Evolutionary conservation across 2,797 vertebrate species (phyloP).

Genomic region (Gymnocypris eckloni): DNA sequence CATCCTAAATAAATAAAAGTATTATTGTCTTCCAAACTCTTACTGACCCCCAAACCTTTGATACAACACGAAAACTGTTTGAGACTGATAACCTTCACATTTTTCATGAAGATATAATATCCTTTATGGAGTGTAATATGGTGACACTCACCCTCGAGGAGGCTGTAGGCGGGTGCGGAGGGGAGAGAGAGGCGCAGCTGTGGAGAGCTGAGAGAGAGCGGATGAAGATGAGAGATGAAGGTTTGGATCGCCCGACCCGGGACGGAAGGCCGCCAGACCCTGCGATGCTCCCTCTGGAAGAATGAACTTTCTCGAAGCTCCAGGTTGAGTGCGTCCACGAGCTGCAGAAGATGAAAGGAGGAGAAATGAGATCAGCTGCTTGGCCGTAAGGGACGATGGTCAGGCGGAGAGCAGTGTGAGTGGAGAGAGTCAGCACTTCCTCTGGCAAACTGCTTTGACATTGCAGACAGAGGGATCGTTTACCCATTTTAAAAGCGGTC

Average conservation of each 20-base stretch:
- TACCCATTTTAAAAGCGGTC: slow-evolving; percentile 44
- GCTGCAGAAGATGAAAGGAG: slow-evolving; percentile 73
- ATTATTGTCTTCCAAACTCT: background rate
- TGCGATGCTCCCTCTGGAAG: slow-evolving; percentile 92
- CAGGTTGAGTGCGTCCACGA: slow-evolving; percentile 94
- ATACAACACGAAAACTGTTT: background rate
- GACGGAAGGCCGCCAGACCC: slow-evolving; percentile 95
- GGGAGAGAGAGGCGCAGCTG: slow-evolving; percentile 92
- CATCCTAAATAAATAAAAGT: background rate
- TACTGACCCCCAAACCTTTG: background rate
- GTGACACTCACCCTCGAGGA: slow-evolving; percentile 86
- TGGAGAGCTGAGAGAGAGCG: slow-evolving; percentile 94
- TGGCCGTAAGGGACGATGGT: slow-evolving; percentile 59
- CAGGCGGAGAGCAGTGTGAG: slow-evolving; percentile 72
- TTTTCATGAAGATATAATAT: background rate
- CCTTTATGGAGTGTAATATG: background rate
- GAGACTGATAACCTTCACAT: background rate
- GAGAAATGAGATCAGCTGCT: background rate
- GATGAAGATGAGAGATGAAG: slow-evolving; percentile 95
- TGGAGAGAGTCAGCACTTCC: slow-evolving; percentile 63
- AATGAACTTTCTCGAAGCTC: slow-evolving; percentile 97
- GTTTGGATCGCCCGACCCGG: slow-evolving; percentile 90
- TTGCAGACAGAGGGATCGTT: slow-evolving; percentile 26
- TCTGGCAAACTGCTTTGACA: slow-evolving; percentile 41
- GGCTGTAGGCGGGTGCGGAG: slow-evolving; percentile 89